Evolutionary conservation across 92 coral and sea anemone genomes (phyloP).

Genomic region (Scolanthus callimorphus): DNA sequence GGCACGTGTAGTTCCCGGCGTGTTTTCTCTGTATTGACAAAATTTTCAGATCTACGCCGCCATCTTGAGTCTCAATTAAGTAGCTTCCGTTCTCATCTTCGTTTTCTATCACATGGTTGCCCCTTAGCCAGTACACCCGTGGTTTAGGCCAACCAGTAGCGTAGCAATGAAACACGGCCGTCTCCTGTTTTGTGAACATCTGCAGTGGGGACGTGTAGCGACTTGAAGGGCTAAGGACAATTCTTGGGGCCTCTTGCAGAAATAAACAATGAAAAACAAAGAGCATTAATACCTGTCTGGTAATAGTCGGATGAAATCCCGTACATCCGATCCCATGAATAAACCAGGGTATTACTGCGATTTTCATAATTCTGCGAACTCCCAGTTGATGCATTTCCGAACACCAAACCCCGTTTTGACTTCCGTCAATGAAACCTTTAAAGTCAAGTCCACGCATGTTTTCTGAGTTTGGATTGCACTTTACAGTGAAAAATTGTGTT

Average conservation of each 20-base stretch:
- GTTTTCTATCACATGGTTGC: neutral
- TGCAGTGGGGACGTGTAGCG: neutral
- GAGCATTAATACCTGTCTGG: no score
- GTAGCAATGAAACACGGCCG: neutral
- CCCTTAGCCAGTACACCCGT: neutral
- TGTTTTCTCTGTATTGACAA: neutral
- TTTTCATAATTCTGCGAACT: no score
- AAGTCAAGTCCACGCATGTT: no score
- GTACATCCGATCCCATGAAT: no score
- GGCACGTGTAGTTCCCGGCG: slow-evolving; percentile 14
- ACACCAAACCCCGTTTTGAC: no score
- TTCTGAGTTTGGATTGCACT: no score
- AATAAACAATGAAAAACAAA: no score
- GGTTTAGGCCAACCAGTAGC: neutral
- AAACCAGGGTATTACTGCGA: no score
- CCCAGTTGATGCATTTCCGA: no score
- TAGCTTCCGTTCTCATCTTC: neutral
- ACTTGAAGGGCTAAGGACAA: neutral
- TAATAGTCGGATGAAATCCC: no score
- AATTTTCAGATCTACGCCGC: slow-evolving; percentile 3
- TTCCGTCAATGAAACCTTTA: no score
- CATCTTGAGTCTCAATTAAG: neutral
- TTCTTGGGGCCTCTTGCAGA: neutral
- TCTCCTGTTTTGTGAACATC: neutral
- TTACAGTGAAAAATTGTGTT: no score